Evolutionary conservation across 2,888 invertebrate genomes (phyloP), one percentile per base, ranked within the genome.

Genomic region (Choristoneura rosaceana): DNA sequence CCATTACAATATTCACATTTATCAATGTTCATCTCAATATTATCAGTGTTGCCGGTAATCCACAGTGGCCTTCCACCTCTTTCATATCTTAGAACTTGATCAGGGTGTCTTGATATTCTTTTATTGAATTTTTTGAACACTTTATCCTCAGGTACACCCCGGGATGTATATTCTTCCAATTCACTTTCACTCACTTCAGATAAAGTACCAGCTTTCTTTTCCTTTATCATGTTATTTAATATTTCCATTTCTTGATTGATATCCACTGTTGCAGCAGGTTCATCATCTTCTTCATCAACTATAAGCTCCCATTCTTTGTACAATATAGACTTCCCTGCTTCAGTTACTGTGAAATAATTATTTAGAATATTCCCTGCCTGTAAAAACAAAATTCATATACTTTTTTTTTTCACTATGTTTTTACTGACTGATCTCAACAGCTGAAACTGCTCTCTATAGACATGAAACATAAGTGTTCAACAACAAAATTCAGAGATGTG

Each of bases 31-130:
- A 83, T 80, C 34, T 94, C 85, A 76, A 87, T 81, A 52, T 95
- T 81, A 17, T 76, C 81, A 52, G 80, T 95, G 71, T 95, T 90
- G 62, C 94, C 91, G 34, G 98, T 96, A 69, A 99, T 97, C 96
- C 97, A 98, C n/a, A 99, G 90, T 14, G 98, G 98, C 50, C 87
- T 82, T 1, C 98, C 98, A 52, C 96, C 96, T 82, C 96, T 95
- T 58, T 97, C 95, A 88, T 98, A 99, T 69, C 99, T 94, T 61
- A 97, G 80, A 3, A 95, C 96, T 95, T 99, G 99, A 58, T 97
- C 96, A 1, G 98, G 97, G 83, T 97, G 95, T 70, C 94, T 87
- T 10, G 94, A 92, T 34, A 97, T 95, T 74, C 95, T 94, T 82
- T 96, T 95, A 76, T 96, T 96, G 85, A 99, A 99, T 80, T 96